Base-by-base conservation (phyloP, 2,113 vertebrate species). In the Orthonyx spaldingii region DNA sequence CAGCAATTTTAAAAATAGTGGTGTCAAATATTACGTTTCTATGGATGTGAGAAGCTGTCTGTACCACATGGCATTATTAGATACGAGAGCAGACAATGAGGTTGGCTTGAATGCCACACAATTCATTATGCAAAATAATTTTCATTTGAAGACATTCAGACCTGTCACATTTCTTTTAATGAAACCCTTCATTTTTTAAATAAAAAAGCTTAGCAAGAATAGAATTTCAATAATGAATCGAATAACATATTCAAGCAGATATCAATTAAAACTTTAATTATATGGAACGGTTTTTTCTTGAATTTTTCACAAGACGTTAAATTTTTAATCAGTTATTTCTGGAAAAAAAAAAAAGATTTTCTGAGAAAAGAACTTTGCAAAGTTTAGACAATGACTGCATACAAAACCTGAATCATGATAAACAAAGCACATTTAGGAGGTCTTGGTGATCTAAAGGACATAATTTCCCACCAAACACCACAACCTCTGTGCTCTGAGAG, bases 201-300 rank as follows among this genome's bases (percentile, higher is more conserved):
- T 77, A 68, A 89, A 89, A 93, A 82, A 76, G 57, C 59, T 89
- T 61, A 65, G 24, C n/a, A 79, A 86, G 84, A 94, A 90, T 88
- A 91, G 66, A 93, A 83, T 59, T 85, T 76, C 84, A 70, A 17
- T 91, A 87, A 95, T 85, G 84, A 85, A 72, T 63, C 2, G 14
- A 46, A 59, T 89, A 80, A 72, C 10, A 4, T 44, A 78, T 86
- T 86, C 68, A 81, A 95, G 80, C 42, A 93, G 61, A 74, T 93
- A 95, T 94, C 84, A 96, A 93, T 96, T 94, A 96, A 94, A 93
- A 70, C 80, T 90, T 72, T 91, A 84, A 91, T 94, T 94, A 83
- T 39, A 69, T 55, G 35, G 44, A 78, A 74, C 50, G 72, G 9
- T 64, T 93, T 91, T 91, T 91, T 69, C 61, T 61, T 96, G n/a